Conservation (phyloP, 2,113 vertebrate genomes). For the Phaethon lepturus region DNA sequence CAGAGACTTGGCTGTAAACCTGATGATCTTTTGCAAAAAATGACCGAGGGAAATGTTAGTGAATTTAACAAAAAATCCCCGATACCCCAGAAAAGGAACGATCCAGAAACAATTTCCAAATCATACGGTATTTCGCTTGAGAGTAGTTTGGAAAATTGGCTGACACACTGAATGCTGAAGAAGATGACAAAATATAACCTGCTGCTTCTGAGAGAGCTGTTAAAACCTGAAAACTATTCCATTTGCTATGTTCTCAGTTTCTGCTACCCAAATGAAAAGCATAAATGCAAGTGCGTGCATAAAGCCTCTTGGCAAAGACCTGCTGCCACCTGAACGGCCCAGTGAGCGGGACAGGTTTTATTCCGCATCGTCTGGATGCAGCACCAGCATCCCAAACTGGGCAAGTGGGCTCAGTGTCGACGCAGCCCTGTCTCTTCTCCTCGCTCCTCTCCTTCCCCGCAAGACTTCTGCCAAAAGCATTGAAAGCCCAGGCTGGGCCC, state of each 20-base stretch:
- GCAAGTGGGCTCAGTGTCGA: neutral
- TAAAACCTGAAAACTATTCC: slow-evolving; percentile 1
- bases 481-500: neutral
- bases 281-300: accelerated
- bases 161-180: slow-evolving; percentile 41
- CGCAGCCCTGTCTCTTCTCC: neutral
- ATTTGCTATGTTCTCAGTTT: neutral
- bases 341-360: accelerated
- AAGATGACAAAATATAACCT: slow-evolving; percentile 63
- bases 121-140: slow-evolving; percentile 74
- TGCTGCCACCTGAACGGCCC: neutral
- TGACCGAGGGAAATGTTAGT: slow-evolving; percentile 39
- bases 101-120: slow-evolving; percentile 72
- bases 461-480: neutral
- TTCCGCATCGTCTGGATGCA: accelerated
- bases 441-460: neutral
- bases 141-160: slow-evolving; percentile 74
- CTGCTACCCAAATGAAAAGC: neutral
- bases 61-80: slow-evolving; percentile 44
- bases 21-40: slow-evolving; percentile 21
- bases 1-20: neutral
- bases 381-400: neutral
- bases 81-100: slow-evolving; percentile 31
- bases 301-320: neutral
- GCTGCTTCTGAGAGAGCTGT: slow-evolving; percentile 62